Conservation (phyloP, 1,140 invertebrate species). For the Stegodyphus mimosarum region DNA sequence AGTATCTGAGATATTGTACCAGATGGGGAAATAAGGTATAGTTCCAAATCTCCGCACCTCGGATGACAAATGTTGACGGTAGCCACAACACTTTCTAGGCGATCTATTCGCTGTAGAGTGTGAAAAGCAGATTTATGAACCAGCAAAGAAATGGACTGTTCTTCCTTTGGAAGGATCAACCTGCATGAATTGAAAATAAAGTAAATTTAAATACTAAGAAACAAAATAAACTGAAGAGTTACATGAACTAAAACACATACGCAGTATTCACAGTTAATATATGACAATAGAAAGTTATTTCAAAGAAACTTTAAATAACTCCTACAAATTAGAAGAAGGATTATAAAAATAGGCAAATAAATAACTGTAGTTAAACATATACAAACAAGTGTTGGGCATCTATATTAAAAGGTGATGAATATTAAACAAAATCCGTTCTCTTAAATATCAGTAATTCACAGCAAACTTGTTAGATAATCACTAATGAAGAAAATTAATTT, state of each 20-base stretch:
- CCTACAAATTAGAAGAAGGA: no score
- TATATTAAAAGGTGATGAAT: no score
- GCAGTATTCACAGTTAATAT: no score
- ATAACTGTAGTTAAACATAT: no score
- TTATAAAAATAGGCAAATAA: no score
- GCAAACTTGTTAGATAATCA: no score
- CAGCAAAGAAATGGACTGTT: conserved; percentile 14
- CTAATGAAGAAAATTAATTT: no score
- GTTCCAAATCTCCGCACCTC: conserved; percentile 78
- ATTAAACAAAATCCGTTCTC: no score
- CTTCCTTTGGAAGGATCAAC: background rate
- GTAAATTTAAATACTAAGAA: background rate
- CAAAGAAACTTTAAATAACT: no score
- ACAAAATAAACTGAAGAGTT: background rate
- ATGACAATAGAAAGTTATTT: no score
- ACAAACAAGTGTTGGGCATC: no score
- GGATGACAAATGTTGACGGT: conserved; percentile 76
- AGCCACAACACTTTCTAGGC: conserved; percentile 85
- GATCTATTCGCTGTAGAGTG: conserved; percentile 72
- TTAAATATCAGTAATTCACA: no score
- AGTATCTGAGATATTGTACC: conserved; percentile 79
- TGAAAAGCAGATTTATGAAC: conserved; percentile 65
- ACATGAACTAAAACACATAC: background rate
- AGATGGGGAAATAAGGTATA: conserved; percentile 77
- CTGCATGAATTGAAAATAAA: background rate